Base-by-base conservation (phyloP, 2,113 vertebrate species). In the Peromyscus polionotus region DNA sequence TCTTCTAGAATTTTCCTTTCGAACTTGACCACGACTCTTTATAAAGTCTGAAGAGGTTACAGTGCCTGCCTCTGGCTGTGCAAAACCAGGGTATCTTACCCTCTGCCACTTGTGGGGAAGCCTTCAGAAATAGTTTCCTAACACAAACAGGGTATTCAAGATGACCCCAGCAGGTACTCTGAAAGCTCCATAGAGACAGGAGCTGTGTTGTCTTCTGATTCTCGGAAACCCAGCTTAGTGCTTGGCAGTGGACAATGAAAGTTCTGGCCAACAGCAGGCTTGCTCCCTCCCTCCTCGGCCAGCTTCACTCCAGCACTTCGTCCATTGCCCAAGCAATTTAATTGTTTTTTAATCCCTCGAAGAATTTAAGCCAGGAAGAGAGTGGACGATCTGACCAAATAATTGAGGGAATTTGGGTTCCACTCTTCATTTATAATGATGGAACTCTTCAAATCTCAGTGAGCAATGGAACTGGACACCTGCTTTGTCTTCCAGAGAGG, bases 381-480 rank as follows among this genome's bases (percentile, higher is more conserved):
- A 45, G 26, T 24, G 5, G n/a, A 45, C 45, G 95, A 80, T 65
- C 39, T 28, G 54, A 48, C 31, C 42, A 48, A 57, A 81, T 48
- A 80, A 57, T 54, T 24, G 48, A 91, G 59, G 42, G 4, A 92
- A 57, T 81, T 91, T 8, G 2, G 45, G 33, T 16, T 67, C 28
- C 33, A 76, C 14, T 91, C 94, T 91, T 88, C 24, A 51, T 63
- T 36, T 54, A 65, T 6, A 19, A 10, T 0, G 0, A 91, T 10
- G 7, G 48, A 14, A n/a, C 59, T 10, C 31, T 73, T 24, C 12
- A 36, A 54, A 36, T 22, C 10, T 81, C 65, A 59, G 5, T 57
- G 11, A 80, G 89, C 61, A 97, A 24, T 79, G 76, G 85, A 86
- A 26, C n/a, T 86, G 86, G 63, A 97, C 88, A 91, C 3, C 20